phyloP scores from a whole-genome alignment of 2,797 vertebrate genomes.

The Lateolabrax maculatus region DNA sequence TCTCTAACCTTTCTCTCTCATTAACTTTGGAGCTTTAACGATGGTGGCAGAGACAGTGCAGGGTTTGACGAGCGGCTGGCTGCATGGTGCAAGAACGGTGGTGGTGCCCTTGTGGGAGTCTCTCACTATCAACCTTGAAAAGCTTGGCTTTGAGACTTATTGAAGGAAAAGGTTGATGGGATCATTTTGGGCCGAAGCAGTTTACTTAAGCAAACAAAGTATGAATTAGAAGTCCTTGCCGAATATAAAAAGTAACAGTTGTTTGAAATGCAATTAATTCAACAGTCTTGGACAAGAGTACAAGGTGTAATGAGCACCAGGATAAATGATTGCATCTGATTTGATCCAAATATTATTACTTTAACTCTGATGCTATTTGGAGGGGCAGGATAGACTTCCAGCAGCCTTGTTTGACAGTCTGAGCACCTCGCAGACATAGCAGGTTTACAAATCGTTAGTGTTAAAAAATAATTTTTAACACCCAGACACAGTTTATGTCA shows the following conservation, averaged over 20 bases:
- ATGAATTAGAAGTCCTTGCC: slow-evolving; percentile 28
- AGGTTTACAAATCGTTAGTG: slow-evolving; percentile 19
- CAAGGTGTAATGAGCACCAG: slow-evolving; percentile 35
- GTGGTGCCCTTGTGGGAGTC: slow-evolving; percentile 55
- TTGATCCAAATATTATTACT: slow-evolving; percentile 37
- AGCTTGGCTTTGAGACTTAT: slow-evolving; percentile 17
- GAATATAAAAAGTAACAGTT: slow-evolving; percentile 19
- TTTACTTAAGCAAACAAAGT: slow-evolving; percentile 32
- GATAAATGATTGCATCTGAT: slow-evolving; percentile 37
- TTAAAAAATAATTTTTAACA: slow-evolving; percentile 3
- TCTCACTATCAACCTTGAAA: slow-evolving; percentile 49
- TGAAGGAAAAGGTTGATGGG: slow-evolving; percentile 46
- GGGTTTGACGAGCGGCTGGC: slow-evolving; percentile 68
- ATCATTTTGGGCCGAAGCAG: slow-evolving; percentile 22
- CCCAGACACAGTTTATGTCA: not conserved
- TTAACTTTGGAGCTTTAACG: slow-evolving; percentile 81
- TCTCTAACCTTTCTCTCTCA: slow-evolving; percentile 81
- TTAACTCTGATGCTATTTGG: slow-evolving; percentile 41
- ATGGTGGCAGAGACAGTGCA: slow-evolving; percentile 64
- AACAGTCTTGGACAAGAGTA: slow-evolving; percentile 12
- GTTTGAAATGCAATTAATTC: slow-evolving; percentile 40
- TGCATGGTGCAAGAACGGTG: slow-evolving; percentile 43
- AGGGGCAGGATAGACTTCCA: slow-evolving; percentile 26
- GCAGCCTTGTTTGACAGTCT: slow-evolving; percentile 10
- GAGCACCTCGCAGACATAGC: slow-evolving; percentile 6